Percentiles rank a stretch among this genome's conserved stretches.
Conservation (phyloP, 2,113 vertebrate genomes). For the Isichthys henryi region DNA sequence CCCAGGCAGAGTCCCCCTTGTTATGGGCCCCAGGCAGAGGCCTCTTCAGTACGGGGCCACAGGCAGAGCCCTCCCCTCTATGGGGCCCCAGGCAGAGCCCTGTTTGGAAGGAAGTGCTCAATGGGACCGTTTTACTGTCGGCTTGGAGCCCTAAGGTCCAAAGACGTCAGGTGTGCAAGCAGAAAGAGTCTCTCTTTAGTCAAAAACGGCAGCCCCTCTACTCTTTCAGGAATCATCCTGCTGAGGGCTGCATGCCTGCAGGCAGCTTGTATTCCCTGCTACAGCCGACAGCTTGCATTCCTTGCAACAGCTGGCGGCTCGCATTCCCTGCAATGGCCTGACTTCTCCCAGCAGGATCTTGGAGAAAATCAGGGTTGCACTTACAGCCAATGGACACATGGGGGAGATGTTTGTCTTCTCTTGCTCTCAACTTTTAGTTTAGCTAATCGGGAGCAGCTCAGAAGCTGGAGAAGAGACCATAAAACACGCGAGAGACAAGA, state of each 20-base stretch:
- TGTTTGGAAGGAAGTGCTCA: not conserved
- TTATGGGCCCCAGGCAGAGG: not conserved
- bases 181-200: not conserved
- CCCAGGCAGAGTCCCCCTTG: not conserved
- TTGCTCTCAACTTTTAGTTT: not conserved
- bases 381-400: slow-evolving; percentile 43
- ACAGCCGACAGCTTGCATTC: not conserved
- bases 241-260: not conserved
- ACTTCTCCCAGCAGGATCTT: not conserved
- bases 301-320: not conserved
- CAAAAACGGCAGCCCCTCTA: not conserved
- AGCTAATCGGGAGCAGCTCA: not conserved
- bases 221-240: not conserved
- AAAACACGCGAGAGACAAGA: not conserved
- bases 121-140: not conserved
- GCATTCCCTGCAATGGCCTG: not conserved
- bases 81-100: slow-evolving; percentile 8
- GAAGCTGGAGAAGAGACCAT: not conserved
- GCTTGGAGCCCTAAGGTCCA: not conserved
- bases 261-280: not conserved
- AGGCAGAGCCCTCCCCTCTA: not conserved
- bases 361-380: not conserved
- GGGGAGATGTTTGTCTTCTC: slow-evolving; percentile 52
- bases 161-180: slow-evolving; percentile 7
- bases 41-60: not conserved